These are phyloP conservation scores for Lycopodina hypogea DNA, from an alignment of 37 sponge, comb jelly and placozoan genomes.

Conservation along the genomic window DNA sequence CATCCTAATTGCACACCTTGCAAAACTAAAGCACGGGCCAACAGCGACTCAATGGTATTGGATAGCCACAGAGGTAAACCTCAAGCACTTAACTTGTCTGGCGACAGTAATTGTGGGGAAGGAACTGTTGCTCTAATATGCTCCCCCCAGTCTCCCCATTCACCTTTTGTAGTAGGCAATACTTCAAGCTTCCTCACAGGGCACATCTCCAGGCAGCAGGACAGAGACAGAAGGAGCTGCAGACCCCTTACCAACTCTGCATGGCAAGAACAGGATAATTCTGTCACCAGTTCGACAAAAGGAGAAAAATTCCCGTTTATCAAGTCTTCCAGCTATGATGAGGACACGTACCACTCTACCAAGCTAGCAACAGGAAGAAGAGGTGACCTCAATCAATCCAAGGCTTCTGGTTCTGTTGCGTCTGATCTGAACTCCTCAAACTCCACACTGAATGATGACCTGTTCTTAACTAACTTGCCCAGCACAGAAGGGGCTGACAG, in stretches of 20 bases:
- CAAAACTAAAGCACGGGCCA: not conserved
- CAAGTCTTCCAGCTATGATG: not conserved
- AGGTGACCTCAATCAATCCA: not conserved
- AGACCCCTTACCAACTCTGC: not conserved
- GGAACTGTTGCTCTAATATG: not conserved
- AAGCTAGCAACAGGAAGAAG: too few species aligned
- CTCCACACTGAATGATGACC: not conserved
- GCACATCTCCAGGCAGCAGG: slow-evolving; percentile 16
- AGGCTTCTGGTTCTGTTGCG: not conserved
- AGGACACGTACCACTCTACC: too few species aligned
- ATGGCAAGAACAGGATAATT: too few species aligned
- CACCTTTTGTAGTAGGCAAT: not conserved
- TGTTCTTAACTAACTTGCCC: not conserved
- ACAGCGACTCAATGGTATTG: not conserved
- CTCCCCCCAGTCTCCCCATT: slow-evolving; percentile 1
- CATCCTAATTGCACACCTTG: not conserved
- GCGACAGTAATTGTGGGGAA: not conserved
- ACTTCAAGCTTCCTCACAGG: slow-evolving; percentile 15
- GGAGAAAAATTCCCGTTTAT: not conserved
- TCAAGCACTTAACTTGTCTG: not conserved
- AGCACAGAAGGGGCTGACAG: slow-evolving; percentile 3
- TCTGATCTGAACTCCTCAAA: too few species aligned
- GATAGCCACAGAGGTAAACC: not conserved
- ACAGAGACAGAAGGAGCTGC: not conserved
- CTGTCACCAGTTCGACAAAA: not conserved